Percentiles rank a stretch among this genome's conserved stretches.
Evolutionary conservation across 2,113 vertebrate genomes (phyloP).

Genomic region (Hucho hucho): DNA sequence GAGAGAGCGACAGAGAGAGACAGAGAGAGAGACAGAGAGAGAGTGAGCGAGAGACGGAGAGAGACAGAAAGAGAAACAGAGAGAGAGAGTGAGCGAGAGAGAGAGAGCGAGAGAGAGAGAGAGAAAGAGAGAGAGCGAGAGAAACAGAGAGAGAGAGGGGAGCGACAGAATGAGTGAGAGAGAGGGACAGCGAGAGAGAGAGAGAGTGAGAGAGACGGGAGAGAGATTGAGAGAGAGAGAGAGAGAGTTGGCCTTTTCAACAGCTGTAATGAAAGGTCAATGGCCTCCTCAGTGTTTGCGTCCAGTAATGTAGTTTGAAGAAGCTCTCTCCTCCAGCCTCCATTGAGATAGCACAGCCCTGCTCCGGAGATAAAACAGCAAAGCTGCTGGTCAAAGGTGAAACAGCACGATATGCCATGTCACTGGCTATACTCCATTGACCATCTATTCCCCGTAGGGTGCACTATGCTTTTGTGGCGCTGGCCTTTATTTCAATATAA

Average conservation of each 20-base stretch:
- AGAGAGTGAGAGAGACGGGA: conserved; percentile 43
- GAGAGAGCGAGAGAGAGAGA: conserved; percentile 44
- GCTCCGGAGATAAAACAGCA: conserved; percentile 39
- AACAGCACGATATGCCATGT: conserved; percentile 1
- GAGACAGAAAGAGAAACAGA: conserved; percentile 17
- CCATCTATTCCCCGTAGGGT: no score
- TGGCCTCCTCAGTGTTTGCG: conserved; percentile 69
- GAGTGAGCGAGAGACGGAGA: conserved; percentile 14
- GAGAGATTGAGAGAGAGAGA: conserved; percentile 23
- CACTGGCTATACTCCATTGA: background rate
- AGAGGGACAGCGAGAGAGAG: conserved; percentile 42
- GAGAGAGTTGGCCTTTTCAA: conserved; percentile 74
- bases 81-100: no score
- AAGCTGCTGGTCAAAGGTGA: conserved; percentile 1
- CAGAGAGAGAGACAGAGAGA: conserved; percentile 32
- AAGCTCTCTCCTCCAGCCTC: conserved; percentile 51
- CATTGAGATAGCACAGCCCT: conserved; percentile 44
- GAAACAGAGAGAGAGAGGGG: background rate
- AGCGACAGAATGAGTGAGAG: background rate
- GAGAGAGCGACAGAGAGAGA: conserved; percentile 44
- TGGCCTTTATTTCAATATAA: no score
- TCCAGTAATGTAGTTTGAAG: conserved; percentile 66
- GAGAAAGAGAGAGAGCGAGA: conserved; percentile 42
- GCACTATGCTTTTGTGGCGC: no score
- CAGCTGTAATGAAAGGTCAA: conserved; percentile 74